Conservation (phyloP, 2,113 vertebrate genomes). For the Mus spicilegus region DNA sequence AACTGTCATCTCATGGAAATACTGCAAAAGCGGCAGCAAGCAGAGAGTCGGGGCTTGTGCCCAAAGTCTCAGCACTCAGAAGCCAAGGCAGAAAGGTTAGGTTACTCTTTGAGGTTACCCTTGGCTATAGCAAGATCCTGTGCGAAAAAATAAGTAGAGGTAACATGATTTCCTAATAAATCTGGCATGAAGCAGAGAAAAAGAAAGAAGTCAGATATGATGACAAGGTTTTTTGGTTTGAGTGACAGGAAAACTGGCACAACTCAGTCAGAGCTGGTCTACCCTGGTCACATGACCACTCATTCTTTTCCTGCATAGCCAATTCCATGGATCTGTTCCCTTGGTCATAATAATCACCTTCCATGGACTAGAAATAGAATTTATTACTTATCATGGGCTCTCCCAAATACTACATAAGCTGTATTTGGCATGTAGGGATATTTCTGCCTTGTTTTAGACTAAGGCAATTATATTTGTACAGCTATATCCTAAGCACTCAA, state of each 20-base stretch:
- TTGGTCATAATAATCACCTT: not conserved
- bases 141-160: not conserved
- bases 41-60: too few relatives aligned
- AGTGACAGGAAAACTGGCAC: not conserved
- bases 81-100: not conserved
- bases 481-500: not conserved
- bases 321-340: not conserved
- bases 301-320: not conserved
- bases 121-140: not conserved
- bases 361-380: not conserved
- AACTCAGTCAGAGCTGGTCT: not conserved
- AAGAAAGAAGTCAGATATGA: not conserved
- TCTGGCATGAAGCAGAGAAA: not conserved
- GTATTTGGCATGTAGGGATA: not conserved
- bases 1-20: not conserved
- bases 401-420: slow-evolving; percentile 9
- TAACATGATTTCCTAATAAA: not conserved
- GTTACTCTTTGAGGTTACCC: not conserved
- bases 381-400: not conserved
- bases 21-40: not conserved
- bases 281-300: not conserved
- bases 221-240: not conserved
- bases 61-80: not conserved
- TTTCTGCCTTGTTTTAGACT: slow-evolving; percentile 2
- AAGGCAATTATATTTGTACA: not conserved